Conservation (phyloP, 2,113 vertebrate species). For the Mandrillus leucophaeus region DNA sequence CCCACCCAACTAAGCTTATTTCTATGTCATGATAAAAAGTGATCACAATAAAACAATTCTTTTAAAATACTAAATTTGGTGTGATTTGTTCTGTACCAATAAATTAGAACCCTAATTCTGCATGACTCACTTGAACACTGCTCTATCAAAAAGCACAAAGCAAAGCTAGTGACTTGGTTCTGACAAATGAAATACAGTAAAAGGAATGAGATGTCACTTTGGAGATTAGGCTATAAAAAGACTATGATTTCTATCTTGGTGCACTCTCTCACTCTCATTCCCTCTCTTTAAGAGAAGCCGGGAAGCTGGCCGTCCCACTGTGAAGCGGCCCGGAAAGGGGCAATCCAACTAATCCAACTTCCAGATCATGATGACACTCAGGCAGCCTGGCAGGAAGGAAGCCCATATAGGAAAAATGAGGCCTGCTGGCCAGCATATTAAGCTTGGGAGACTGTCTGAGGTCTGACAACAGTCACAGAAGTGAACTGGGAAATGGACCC, state of each 20-base stretch:
- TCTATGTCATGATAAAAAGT: neutral
- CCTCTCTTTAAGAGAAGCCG: neutral
- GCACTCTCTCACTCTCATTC: neutral
- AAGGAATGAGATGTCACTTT: neutral
- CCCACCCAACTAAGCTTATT: neutral
- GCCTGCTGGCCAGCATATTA: neutral
- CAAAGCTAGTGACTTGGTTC: neutral
- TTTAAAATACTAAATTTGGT: neutral
- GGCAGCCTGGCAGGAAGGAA: neutral
- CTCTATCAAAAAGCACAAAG: neutral
- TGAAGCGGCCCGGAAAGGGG: neutral
- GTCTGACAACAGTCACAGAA: neutral
- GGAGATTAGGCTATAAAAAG: neutral
- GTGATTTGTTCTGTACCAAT: neutral
- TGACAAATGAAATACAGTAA: neutral
- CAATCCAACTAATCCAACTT: neutral
- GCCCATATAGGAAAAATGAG: neutral
- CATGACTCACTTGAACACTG: neutral
- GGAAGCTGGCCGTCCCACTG: neutral
- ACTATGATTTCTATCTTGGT: neutral
- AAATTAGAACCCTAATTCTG: neutral
- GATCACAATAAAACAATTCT: neutral
- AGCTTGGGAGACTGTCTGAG: neutral
- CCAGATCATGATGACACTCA: neutral
- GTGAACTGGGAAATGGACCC: neutral